Evolutionary conservation across 2,888 invertebrate species (phyloP), one percentile per base, ranked within the genome.

Genomic region (Acanthosepion esculentum): DNA sequence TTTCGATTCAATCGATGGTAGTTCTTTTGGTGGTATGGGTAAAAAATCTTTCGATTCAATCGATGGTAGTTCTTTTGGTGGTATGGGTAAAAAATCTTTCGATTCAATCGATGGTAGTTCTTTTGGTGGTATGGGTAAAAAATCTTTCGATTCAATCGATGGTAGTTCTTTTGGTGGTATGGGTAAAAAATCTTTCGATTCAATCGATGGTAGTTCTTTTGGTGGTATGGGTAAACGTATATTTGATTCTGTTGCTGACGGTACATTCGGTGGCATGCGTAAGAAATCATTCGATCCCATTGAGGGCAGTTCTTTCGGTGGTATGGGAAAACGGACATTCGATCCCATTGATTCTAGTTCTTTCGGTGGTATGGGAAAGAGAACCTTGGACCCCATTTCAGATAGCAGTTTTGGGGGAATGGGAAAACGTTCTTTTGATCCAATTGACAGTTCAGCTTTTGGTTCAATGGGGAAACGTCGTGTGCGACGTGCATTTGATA

Each of bases 301-400:
- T 12, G 78, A 20, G 12, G 78, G n/a, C 12, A 33, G 78, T 78
- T 10, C n/a, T 5, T 78, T 78, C n/a, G 78, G 78, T 78, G 78
- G 78, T 78, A 78, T 78, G 78, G 78, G 78, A 15, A 78, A 78
- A 78, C n/a, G n/a, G n/a, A n/a, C 78, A n/a, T 78, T 78, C n/a
- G 78, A 78, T 78, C 33, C 78, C 10, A 78, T 78, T 78, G 78
- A n/a, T 78, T 3, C n/a, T 5, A 33, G 78, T 33, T n/a, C n/a
- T n/a, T 78, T 78, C n/a, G 78, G 78, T n/a, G 78, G 78, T 78
- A 78, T 78, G 78, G 78, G 78, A 5, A 78, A 78, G n/a, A n/a
- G 78, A 15, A n/a, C 78, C n/a, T 78, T 78, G n/a, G 78, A 78
- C 18, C 78, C 78, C n/a, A 78, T 78, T 33, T 78, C 78, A n/a